Evolutionary conservation across 2,888 invertebrate species (phyloP).

Genomic region (Caenorhabditis sinica): DNA sequence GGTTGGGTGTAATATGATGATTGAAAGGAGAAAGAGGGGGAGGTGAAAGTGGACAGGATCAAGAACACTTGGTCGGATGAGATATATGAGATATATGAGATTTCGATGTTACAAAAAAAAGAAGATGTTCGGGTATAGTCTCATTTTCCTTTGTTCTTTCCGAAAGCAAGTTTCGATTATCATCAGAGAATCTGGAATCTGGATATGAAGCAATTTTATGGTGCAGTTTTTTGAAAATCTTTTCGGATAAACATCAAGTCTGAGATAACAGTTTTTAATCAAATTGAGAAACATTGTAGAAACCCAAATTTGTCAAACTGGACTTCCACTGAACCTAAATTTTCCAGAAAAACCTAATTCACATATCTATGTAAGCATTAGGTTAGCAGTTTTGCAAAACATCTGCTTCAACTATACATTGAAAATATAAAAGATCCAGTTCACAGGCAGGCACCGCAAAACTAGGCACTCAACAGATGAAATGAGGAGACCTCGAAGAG

Average conservation of each 20-base stretch:
- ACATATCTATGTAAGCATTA: too few species aligned
- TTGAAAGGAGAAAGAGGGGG: slow-evolving; percentile 4
- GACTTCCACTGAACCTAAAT: too few species aligned
- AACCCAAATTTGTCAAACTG: too few species aligned
- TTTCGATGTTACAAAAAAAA: slow-evolving; percentile 30
- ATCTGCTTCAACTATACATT: not conserved
- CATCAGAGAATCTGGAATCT: too few species aligned
- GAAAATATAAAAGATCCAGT: not conserved
- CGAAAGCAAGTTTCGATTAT: not conserved
- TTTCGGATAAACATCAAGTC: too few species aligned
- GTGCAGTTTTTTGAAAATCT: too few species aligned
- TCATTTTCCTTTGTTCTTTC: not conserved
- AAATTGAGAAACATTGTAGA: too few species aligned
- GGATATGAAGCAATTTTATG: too few species aligned
- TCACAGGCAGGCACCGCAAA: not conserved
- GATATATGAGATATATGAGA: slow-evolving; percentile 12
- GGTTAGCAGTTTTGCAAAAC: too few species aligned
- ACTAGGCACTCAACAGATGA: slow-evolving; percentile 32
- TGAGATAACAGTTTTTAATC: too few species aligned
- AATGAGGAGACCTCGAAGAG: slow-evolving; percentile 14
- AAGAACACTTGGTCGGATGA: slow-evolving; percentile 18
- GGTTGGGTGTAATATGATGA: slow-evolving; percentile 17
- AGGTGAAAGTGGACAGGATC: slow-evolving; percentile 11
- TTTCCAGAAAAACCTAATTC: too few species aligned
- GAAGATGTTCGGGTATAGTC: not conserved